phyloP scores from a whole-genome alignment of 1,140 invertebrate species.

The Polyergus mexicanus region DNA sequence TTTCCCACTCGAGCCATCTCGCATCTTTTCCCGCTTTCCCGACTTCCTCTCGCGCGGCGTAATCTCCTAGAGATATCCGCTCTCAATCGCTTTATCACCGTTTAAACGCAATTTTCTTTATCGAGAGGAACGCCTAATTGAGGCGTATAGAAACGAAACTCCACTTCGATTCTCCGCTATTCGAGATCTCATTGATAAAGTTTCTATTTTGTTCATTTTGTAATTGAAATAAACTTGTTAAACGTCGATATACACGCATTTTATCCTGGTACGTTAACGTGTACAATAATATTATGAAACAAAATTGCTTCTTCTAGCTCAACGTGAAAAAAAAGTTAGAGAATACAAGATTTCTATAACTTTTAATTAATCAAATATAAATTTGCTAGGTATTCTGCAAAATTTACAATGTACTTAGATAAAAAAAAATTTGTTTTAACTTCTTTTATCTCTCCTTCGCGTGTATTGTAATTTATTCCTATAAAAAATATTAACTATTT shows the following conservation, averaged over 20 bases:
- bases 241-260: neutral
- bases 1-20: conserved; percentile 54
- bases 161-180: neutral
- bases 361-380: neutral
- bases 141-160: neutral
- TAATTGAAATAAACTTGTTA: neutral
- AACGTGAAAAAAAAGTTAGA: neutral
- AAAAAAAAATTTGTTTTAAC: neutral
- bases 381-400: neutral
- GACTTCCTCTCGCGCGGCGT: neutral
- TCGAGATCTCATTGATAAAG: neutral
- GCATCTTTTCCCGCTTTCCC: conserved; percentile 39
- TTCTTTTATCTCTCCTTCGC: neutral
- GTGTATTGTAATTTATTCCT: neutral
- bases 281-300: neutral
- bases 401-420: neutral
- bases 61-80: conserved; percentile 23
- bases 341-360: neutral
- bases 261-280: neutral
- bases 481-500: neutral
- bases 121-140: conserved; percentile 26
- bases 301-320: neutral
- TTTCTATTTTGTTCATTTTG: neutral
- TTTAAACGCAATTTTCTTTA: conserved; percentile 52
- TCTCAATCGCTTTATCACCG: conserved; percentile 41